Conservation (phyloP, 2,797 vertebrate species). For the Rhadinocentrus ornatus region DNA sequence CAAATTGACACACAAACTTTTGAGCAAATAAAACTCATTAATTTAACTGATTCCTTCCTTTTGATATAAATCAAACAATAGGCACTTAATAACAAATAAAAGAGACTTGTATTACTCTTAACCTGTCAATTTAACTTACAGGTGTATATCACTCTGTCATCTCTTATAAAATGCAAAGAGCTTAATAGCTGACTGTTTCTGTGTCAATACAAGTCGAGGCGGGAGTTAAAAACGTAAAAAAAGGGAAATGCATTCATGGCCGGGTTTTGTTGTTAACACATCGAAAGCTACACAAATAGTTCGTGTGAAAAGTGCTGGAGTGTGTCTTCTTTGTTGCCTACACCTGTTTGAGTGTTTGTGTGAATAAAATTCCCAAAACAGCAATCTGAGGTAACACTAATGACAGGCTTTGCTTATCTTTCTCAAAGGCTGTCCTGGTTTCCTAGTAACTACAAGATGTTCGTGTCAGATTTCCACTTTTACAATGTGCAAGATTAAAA, state of each 20-base stretch:
- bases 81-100: neutral
- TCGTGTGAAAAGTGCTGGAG: slow-evolving; percentile 6
- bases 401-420: slow-evolving; percentile 12
- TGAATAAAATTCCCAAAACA: slow-evolving; percentile 21
- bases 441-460: slow-evolving; percentile 41
- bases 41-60: neutral
- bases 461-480: slow-evolving; percentile 58
- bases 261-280: neutral
- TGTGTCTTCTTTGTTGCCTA: slow-evolving; percentile 14
- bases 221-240: neutral
- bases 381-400: slow-evolving; percentile 13
- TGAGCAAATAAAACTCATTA: too few relatives aligned
- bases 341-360: slow-evolving; percentile 4
- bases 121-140: neutral
- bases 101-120: neutral
- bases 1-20: neutral
- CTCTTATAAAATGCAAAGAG: slow-evolving; percentile 3
- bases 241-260: neutral
- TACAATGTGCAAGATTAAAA: slow-evolving; percentile 51
- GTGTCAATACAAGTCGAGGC: neutral
- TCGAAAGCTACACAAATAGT: neutral
- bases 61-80: neutral
- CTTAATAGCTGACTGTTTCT: neutral
- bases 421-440: slow-evolving; percentile 33
- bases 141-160: neutral